Evolutionary conservation across 2,113 vertebrate species (phyloP).

Genomic region (Centropus bengalensis): DNA sequence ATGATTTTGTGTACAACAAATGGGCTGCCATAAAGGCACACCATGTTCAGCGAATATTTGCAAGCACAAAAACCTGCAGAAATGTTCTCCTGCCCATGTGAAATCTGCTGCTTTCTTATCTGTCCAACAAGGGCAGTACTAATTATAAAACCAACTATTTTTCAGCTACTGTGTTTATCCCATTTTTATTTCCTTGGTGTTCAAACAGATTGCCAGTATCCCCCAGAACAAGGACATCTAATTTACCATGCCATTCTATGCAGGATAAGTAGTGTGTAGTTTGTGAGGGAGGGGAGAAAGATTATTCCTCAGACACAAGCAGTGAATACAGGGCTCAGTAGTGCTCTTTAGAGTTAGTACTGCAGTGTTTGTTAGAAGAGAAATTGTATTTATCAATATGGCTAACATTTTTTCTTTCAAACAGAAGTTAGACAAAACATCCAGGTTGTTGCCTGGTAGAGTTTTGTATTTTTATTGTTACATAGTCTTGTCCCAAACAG

Average conservation of each 20-base stretch:
- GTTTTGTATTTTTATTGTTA: background rate
- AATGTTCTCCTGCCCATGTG: background rate
- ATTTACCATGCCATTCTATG: background rate
- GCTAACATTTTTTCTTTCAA: background rate
- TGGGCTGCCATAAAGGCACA: background rate
- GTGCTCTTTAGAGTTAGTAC: background rate
- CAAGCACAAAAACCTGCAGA: background rate
- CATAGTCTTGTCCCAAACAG: background rate
- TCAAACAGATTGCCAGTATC: background rate
- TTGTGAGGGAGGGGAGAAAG: background rate
- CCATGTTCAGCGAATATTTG: background rate
- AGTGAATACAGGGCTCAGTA: background rate
- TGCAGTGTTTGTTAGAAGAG: background rate
- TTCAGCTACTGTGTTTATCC: background rate
- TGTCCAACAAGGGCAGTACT: background rate
- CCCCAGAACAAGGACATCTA: background rate
- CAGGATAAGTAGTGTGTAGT: background rate
- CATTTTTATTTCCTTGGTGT: background rate
- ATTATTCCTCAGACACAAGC: background rate
- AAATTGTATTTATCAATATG: background rate
- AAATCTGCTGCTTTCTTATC: background rate
- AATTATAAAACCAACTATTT: background rate
- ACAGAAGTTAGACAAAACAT: background rate
- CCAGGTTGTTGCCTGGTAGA: background rate
- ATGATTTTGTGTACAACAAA: background rate